phyloP scores from a whole-genome alignment of 2,888 invertebrate species.

The Glaucopsyche alexis region DNA sequence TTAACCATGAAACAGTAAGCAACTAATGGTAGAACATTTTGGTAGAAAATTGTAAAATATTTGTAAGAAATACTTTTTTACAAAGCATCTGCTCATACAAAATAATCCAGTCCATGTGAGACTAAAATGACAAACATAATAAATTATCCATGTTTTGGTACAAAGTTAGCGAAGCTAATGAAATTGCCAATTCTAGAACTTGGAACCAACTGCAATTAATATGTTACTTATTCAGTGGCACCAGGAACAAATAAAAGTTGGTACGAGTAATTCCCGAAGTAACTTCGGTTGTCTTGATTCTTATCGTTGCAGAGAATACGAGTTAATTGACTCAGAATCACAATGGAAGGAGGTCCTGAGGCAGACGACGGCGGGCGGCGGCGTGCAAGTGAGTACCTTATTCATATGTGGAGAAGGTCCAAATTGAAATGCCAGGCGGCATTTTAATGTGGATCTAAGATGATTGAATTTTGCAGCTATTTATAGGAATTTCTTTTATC shows the following conservation, averaged over 20 bases:
- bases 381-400: constrained; percentile 65
- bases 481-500: constrained; percentile 23
- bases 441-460: constrained; percentile 5
- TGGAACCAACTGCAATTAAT: constrained; percentile 12
- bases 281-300: constrained; percentile 32
- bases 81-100: background rate
- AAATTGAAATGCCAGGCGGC: background rate
- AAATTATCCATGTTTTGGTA: constrained; percentile 30
- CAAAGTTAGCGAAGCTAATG: constrained; percentile 22
- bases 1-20: no score
- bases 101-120: background rate
- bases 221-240: constrained; percentile 18
- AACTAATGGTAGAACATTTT: background rate
- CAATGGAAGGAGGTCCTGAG: constrained; percentile 94
- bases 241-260: constrained; percentile 29
- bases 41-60: background rate
- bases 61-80: background rate
- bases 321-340: constrained; percentile 91
- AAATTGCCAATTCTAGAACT: constrained; percentile 10
- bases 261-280: constrained; percentile 30
- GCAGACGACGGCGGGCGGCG: constrained; percentile 80
- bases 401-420: constrained; percentile 20
- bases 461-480: constrained; percentile 29
- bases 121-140: background rate
- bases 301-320: constrained; percentile 74